These are phyloP conservation scores for Crax fasciolata DNA, from an alignment of 2,797 vertebrate species.

Conservation along the genomic window DNA sequence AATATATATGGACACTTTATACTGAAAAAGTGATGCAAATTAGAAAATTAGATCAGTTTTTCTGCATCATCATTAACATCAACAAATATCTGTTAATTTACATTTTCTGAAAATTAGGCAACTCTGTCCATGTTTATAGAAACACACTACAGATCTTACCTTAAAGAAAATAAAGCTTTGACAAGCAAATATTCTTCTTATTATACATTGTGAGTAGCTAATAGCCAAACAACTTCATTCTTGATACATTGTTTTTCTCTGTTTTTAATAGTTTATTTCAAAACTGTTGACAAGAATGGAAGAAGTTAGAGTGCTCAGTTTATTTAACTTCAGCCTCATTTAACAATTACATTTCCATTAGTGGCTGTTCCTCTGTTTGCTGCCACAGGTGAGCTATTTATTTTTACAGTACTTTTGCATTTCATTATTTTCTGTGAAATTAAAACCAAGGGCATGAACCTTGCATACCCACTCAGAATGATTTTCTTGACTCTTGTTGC, in stretches of 20 bases:
- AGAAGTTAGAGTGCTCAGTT: not conserved
- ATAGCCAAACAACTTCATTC: not conserved
- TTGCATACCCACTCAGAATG: not conserved
- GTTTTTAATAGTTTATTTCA: not conserved
- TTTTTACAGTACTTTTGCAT: not conserved
- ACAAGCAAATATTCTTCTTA: not conserved
- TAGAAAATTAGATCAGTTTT: not conserved
- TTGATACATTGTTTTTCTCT: not conserved
- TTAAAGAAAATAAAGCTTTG: not conserved
- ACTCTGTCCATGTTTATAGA: not conserved
- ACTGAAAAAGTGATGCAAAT: not conserved
- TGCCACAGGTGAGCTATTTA: not conserved
- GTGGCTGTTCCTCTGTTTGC: not conserved
- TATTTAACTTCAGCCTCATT: conserved; percentile 9
- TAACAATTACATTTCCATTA: not conserved
- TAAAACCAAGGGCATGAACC: not conserved
- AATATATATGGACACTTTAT: not conserved
- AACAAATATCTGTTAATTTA: not conserved
- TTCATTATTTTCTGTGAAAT: conserved; percentile 4
- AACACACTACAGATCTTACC: not conserved
- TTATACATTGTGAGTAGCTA: not conserved
- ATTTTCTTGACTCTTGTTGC: not conserved
- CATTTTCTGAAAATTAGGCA: not conserved
- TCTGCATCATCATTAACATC: not conserved
- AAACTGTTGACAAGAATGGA: not conserved